Percentiles rank a stretch among this genome's conserved stretches.
Evolutionary conservation across 2,888 invertebrate species (phyloP).

Genomic region (Sinelater perroti): DNA sequence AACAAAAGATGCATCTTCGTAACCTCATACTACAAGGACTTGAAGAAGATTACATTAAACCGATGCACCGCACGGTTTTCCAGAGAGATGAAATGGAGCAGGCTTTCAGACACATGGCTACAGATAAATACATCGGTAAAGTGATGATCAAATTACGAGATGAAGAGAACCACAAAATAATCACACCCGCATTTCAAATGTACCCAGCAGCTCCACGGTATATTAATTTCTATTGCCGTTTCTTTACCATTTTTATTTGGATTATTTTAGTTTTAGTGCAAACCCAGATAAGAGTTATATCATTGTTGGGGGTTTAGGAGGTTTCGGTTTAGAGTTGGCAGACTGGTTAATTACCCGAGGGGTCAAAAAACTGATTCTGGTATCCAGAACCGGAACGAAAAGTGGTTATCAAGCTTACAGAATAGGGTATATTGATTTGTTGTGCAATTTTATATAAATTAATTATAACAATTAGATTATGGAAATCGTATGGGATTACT

Average conservation of each 20-base stretch:
- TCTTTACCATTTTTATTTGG: too few species aligned
- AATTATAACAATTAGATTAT: conserved; percentile 63
- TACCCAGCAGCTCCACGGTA: conserved; percentile 42
- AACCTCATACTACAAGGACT: conserved; percentile 65
- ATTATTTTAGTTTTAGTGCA: conserved; percentile 65
- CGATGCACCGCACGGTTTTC: conserved; percentile 73
- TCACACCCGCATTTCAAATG: conserved; percentile 50
- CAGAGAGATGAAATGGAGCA: conserved; percentile 71
- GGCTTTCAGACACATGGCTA: conserved; percentile 73
- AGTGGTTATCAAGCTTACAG: conserved; percentile 85
- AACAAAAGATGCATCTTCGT: conserved; percentile 62
- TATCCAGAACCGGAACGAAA: conserved; percentile 79
- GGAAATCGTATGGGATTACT: conserved; percentile 75
- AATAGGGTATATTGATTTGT: conserved; percentile 63
- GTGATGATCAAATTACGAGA: conserved; percentile 59
- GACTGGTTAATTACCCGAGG: conserved; percentile 88
- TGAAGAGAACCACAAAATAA: conserved; percentile 53
- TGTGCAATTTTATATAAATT: too few species aligned
- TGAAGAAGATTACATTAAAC: conserved; percentile 71
- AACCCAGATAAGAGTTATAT: conserved; percentile 66
- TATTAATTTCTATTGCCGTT: too few species aligned
- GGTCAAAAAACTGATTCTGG: conserved; percentile 79
- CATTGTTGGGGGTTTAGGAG: conserved; percentile 85
- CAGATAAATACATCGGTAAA: conserved; percentile 85
- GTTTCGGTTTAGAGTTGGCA: conserved; percentile 88